Evolutionary conservation across 2,888 invertebrate genomes (phyloP).

Genomic region (Hemicrepidius hirtus): DNA sequence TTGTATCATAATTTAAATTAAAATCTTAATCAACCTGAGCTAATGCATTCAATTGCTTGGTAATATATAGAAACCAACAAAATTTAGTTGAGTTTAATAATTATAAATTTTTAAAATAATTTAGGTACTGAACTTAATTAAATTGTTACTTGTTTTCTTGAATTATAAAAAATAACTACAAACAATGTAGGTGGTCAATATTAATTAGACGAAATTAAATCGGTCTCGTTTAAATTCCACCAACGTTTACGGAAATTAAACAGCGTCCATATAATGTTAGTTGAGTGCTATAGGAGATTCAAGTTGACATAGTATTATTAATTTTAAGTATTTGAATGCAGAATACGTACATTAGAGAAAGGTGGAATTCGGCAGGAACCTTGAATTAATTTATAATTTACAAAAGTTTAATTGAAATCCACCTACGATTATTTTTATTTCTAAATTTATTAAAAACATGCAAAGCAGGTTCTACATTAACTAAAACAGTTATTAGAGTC

Average conservation of each 20-base stretch:
- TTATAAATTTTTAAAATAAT: background rate
- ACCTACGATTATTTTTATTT: background rate
- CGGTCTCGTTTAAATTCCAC: background rate
- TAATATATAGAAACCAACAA: background rate
- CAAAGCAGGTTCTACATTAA: background rate
- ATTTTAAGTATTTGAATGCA: slow-evolving; percentile 12
- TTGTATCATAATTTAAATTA: slow-evolving; percentile 45
- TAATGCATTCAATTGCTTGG: background rate
- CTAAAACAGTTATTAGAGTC: background rate
- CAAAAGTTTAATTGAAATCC: background rate
- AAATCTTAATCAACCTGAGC: slow-evolving; percentile 23
- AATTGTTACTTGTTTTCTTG: too few relatives aligned
- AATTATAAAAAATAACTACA: too few relatives aligned
- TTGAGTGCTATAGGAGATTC: background rate
- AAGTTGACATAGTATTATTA: slow-evolving; percentile 9
- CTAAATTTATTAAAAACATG: background rate
- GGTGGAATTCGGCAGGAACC: background rate
- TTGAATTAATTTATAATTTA: slow-evolving; percentile 16
- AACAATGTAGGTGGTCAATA: too few relatives aligned
- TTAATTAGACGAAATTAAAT: too few relatives aligned
- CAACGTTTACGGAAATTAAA: slow-evolving; percentile 12
- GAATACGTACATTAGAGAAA: background rate
- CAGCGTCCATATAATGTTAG: slow-evolving; percentile 7
- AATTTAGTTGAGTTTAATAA: background rate
- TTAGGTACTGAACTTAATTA: too few relatives aligned